A percentile compares a stretch with the other conserved stretches of the same genome.
Evolutionary conservation across 2,888 invertebrate genomes (phyloP).

Genomic region (Syritta pipiens): DNA sequence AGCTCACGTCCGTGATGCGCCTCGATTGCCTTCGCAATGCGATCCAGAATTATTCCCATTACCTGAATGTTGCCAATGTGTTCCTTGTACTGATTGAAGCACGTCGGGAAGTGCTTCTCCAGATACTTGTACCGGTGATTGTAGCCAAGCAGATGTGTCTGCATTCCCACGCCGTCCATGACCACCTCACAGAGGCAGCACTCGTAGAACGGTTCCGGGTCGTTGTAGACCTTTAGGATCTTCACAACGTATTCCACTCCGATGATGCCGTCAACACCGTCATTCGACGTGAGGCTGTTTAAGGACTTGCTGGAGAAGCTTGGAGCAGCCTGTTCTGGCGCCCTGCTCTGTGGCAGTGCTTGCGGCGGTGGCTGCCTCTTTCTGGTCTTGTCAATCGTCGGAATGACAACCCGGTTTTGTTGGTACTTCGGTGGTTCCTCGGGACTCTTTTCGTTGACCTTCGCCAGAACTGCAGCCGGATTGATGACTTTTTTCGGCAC

Average conservation of each 20-base stretch:
- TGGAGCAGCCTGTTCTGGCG: conserved; percentile 12
- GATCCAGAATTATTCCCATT: conserved; percentile 80
- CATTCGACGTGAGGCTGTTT: conserved; percentile 15
- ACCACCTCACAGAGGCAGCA: conserved; percentile 89
- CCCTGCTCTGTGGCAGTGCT: not conserved
- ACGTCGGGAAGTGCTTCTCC: conserved; percentile 82
- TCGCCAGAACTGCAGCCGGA: conserved; percentile 51
- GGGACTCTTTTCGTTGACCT: not conserved
- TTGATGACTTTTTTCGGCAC: conserved; percentile 35
- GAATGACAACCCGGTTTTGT: conserved; percentile 70
- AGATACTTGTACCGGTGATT: conserved; percentile 87
- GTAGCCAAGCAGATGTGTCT: conserved; percentile 88
- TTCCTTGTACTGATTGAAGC: conserved; percentile 83
- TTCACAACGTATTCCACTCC: conserved; percentile 90
- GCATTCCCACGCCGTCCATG: conserved; percentile 87
- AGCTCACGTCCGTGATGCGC: conserved; percentile 86
- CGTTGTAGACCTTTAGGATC: conserved; percentile 83
- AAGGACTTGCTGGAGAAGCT: conserved; percentile 70
- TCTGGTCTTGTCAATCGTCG: conserved; percentile 65
- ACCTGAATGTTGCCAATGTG: conserved; percentile 81
- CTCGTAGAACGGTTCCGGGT: conserved; percentile 85
- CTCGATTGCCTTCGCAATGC: conserved; percentile 85
- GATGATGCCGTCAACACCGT: conserved; percentile 78
- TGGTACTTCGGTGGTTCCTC: conserved; percentile 64
- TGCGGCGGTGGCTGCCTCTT: not conserved